Evolutionary conservation across 2,797 vertebrate genomes (phyloP), one percentile per base, ranked within the genome.

Genomic region (Antrozous pallidus): DNA sequence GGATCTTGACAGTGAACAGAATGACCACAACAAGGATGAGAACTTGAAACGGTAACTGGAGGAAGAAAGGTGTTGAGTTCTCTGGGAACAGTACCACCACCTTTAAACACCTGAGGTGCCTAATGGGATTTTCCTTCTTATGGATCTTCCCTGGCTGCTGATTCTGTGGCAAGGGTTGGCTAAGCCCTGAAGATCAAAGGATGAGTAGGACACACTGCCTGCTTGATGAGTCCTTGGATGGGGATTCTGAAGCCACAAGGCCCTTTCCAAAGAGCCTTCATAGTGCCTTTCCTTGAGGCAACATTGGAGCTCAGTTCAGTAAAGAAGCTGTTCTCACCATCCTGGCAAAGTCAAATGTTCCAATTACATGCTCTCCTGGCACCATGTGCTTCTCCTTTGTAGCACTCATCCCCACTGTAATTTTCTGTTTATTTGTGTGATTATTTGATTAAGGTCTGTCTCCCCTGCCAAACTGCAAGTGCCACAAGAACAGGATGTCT

Each of bases 381-480:
- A 94, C 58, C 70, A 36, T 13, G 42, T 26, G 20, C 47, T 63
- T 91, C 91, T 90, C 51, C 24, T 93, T 89, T 85, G 49, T 81
- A 93, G 92, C 80, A 47, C 77, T 92, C 69, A 81, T 45, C 63
- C 49, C 28, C 54, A 80, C 90, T 84, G 38, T 80, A 93, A 89
- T 96, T 92, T 93, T 91, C 47, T 83, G 63, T 93, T 95, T 93
- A 90, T 94, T 92, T 86, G 82, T 96, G 45, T 83, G 92, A 95
- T 97, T 91, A 94, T 81, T 94, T 95, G 71, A 96, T 94, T 95
- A 93, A 93, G 81, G 67, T 91, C 91, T 89, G 16, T 93, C 89
- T 97, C 63, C 56, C 77, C 28, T 91, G 94, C 95, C 96, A 96
- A 95, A 93, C 75, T 90, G 77, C 73, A 93, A 94, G 93, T 91